Percentiles rank a stretch among this genome's conserved stretches.
Evolutionary conservation across 2,113 vertebrate species (phyloP).

Genomic region (Turnix velox): DNA sequence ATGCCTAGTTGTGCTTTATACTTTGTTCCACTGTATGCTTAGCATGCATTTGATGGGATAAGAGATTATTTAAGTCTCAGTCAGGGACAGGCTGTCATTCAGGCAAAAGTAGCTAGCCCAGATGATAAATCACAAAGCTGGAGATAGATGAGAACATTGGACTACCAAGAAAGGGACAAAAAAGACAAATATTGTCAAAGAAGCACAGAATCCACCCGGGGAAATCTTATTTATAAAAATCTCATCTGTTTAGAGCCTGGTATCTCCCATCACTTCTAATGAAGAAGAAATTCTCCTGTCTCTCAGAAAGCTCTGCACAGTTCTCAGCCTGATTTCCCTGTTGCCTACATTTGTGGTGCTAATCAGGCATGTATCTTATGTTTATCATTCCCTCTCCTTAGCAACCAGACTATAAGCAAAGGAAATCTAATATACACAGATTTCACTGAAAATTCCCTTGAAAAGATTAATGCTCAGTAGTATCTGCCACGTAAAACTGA

Average conservation of each 20-base stretch:
- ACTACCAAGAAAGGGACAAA: background rate
- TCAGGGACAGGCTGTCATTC: background rate
- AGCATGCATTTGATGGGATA: background rate
- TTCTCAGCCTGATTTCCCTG: background rate
- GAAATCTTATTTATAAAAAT: background rate
- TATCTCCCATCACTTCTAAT: background rate
- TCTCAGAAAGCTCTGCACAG: background rate
- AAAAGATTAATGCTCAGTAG: background rate
- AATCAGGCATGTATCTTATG: background rate
- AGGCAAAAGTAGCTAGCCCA: background rate
- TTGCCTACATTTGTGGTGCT: background rate
- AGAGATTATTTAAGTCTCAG: background rate
- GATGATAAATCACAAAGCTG: background rate
- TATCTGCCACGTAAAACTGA: background rate
- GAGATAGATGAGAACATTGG: background rate
- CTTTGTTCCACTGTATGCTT: background rate
- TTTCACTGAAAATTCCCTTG: background rate
- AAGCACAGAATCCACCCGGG: background rate
- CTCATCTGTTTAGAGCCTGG: background rate
- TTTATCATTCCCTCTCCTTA: background rate
- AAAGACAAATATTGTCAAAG: background rate
- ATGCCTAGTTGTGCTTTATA: background rate
- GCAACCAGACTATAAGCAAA: background rate
- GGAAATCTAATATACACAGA: background rate
- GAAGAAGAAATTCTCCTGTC: background rate